These are phyloP conservation scores for Meloe dianella DNA, from an alignment of 2,888 invertebrate species.

Conservation along the genomic window DNA sequence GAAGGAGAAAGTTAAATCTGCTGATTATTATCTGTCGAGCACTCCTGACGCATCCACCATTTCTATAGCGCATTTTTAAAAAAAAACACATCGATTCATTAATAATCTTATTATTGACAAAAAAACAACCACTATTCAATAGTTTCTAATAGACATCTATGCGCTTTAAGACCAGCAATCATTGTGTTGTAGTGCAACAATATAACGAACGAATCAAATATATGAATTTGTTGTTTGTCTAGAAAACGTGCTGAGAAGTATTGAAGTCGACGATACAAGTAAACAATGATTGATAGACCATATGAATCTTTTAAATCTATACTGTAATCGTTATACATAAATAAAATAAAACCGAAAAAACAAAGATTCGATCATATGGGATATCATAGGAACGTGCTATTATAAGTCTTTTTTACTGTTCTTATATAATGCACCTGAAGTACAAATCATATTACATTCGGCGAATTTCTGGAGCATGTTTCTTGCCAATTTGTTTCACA, in stretches of 20 bases:
- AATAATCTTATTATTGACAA: too few species aligned
- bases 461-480: conserved; percentile 9
- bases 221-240: not conserved
- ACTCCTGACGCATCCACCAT: not conserved
- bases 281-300: conserved; percentile 7
- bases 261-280: conserved; percentile 6
- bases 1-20: too few species aligned
- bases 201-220: not conserved
- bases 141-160: too few species aligned
- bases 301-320: conserved; percentile 14
- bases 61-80: too few species aligned
- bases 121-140: too few species aligned
- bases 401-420: conserved; percentile 7
- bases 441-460: conserved; percentile 9
- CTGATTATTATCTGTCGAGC: too few species aligned
- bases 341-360: conserved; percentile 4
- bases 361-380: not conserved
- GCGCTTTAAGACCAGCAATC: too few species aligned
- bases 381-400: conserved; percentile 1
- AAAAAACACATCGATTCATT: too few species aligned
- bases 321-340: conserved; percentile 13
- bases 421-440: conserved; percentile 10
- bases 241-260: not conserved
- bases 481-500: conserved; percentile 7
- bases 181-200: too few species aligned